Percentiles rank a stretch among this genome's conserved stretches.
These are phyloP conservation scores for Emydoidea blandingii DNA, from an alignment of 2,797 vertebrate genomes.

Conservation along the genomic window DNA sequence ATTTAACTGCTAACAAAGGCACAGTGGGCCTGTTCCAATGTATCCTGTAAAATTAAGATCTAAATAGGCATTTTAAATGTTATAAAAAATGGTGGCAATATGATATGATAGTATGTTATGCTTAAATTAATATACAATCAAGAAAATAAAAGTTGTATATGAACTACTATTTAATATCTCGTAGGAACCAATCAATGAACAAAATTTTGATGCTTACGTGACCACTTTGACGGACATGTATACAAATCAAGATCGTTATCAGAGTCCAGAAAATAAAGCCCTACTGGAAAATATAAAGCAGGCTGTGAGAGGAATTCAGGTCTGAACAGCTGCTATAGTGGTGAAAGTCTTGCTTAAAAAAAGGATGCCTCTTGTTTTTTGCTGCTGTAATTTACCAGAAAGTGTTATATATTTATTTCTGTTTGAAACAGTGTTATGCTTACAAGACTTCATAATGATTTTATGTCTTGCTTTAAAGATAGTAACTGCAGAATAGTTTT, in stretches of 20 bases:
- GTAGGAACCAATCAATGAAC: constrained; percentile 98
- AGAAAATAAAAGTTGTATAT: constrained; percentile 84
- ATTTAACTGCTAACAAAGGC: constrained; percentile 78
- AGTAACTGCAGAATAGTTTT: constrained; percentile 94
- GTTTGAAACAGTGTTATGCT: constrained; percentile 91
- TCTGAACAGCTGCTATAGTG: constrained; percentile 88
- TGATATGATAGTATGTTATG: constrained; percentile 78
- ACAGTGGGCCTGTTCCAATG: constrained; percentile 77
- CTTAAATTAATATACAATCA: constrained; percentile 83
- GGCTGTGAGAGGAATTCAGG: constrained; percentile 99
- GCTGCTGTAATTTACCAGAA: constrained; percentile 92
- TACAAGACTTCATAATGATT: constrained; percentile 90
- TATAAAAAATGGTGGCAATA: constrained; percentile 64
- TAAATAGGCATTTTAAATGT: constrained; percentile 68
- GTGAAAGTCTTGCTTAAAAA: constrained; percentile 82
- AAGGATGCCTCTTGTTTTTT: constrained; percentile 88
- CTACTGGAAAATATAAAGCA: constrained; percentile 99
- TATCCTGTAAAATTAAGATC: constrained; percentile 77
- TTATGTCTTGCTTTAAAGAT: constrained; percentile 93
- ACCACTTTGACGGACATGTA: constrained; percentile 99
- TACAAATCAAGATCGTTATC: constrained; percentile 98
- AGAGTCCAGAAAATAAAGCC: constrained; percentile 98
- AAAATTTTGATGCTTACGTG: constrained; percentile 99
- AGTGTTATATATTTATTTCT: constrained; percentile 94
- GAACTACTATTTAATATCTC: constrained; percentile 87